Base-by-base conservation (phyloP, 1,140 invertebrate species). In the Drosophila sechellia region DNA sequence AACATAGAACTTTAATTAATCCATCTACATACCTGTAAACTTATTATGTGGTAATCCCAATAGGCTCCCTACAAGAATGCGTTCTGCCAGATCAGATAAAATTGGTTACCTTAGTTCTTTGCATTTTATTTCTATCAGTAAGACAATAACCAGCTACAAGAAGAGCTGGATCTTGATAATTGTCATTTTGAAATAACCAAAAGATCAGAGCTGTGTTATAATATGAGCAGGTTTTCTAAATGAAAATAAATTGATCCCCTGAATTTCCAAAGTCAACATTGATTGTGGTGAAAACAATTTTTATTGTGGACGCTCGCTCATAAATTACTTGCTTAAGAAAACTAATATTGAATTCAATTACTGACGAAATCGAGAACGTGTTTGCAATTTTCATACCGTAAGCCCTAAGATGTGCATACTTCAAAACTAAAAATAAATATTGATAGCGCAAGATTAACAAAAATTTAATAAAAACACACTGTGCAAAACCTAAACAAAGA, bases 341-440 rank as follows among this genome's bases (percentile, higher is more conserved):
- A 56, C 40, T 52, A 68, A 52, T 8, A 48, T 57, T 46, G 27
- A 53, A 69, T 58, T 63, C 37, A 59, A 74, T 54, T 52, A 46
- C 42, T 20, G 37, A 60, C 50, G 54, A 59, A 68, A 37, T 17
- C 52, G 45, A 64, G 58, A 48, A 59, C 73, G 65, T 57, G 53
- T 87, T 77, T 80, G 79, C 77, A 77, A 79, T 77, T 85, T 87
- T 87, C 84, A 83, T 87, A 83, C 70, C 69, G 83, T 87, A 89
- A 76, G 79, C 79, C 84, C 79, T 87, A 89, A 87, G 79, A 79
- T 87, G 77, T 85, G 81, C 81, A 85, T 86, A 81, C 56, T 85
- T 70, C 46, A 84, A 75, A 68, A 76, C 50, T 53, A 46, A 71
- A 46, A 63, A 20, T 13, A 70, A 58, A 49, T 77, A 58, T 57